Percentiles rank a stretch among this genome's conserved stretches.
phyloP scores from a whole-genome alignment of 2,888 invertebrate genomes.

The Vesta saturnalis region DNA sequence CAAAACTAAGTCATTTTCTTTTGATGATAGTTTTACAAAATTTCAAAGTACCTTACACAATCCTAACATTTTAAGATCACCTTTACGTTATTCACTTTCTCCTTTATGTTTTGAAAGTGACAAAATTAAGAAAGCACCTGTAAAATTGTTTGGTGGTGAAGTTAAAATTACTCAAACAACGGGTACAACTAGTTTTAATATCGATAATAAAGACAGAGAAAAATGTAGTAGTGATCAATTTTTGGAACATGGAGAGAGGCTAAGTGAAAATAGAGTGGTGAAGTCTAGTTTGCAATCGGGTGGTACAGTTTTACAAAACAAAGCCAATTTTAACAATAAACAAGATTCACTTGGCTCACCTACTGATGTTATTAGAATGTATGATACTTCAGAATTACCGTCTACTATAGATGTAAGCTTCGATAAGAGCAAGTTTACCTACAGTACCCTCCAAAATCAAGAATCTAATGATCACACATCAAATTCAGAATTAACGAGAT shows the following conservation, averaged over 20 bases:
- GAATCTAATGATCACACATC: constrained; percentile 4
- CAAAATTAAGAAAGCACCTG: constrained; percentile 55
- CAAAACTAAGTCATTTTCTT: constrained; percentile 61
- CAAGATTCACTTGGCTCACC: constrained; percentile 43
- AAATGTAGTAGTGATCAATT: constrained; percentile 48
- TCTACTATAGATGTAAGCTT: constrained; percentile 54
- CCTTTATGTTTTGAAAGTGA: constrained; percentile 51
- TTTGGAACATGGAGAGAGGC: constrained; percentile 53
- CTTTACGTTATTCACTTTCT: constrained; percentile 52
- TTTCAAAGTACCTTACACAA: constrained; percentile 38
- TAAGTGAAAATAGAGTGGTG: constrained; percentile 72
- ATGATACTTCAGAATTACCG: constrained; percentile 52
- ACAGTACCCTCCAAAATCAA: constrained; percentile 25
- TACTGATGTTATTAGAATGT: constrained; percentile 56
- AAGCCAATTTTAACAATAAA: constrained; percentile 51
- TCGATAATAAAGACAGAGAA: constrained; percentile 55
- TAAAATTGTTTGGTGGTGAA: constrained; percentile 82
- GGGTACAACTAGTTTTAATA: constrained; percentile 69
- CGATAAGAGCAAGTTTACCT: constrained; percentile 45
- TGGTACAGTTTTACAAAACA: constrained; percentile 71
- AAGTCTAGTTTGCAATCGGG: constrained; percentile 85
- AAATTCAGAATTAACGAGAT: neutral
- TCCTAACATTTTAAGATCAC: constrained; percentile 35
- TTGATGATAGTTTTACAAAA: constrained; percentile 55
- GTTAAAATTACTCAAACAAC: constrained; percentile 78